Conservation (phyloP, 1,140 invertebrate genomes). For the Colletes gigas region DNA sequence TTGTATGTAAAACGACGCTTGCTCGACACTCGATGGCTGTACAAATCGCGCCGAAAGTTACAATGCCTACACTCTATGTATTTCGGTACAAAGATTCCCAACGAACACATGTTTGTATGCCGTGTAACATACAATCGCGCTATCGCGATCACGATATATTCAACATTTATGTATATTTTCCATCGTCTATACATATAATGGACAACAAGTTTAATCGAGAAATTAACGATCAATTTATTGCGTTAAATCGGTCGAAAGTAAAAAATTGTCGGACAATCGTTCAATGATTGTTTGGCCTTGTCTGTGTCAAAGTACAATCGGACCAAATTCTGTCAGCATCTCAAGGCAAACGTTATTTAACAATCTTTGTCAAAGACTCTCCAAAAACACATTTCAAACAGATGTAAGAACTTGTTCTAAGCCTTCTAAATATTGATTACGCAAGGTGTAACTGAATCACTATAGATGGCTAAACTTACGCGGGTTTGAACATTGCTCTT, state of each 20-base stretch:
- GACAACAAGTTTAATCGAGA: conserved; percentile 2
- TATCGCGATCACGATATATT: conserved; percentile 29
- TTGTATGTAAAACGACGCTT: conserved; percentile 46
- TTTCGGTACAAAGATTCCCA: conserved; percentile 50
- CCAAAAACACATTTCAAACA: background rate
- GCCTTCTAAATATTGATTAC: no score
- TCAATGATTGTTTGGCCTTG: background rate
- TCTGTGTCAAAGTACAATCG: background rate
- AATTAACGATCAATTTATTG: conserved; percentile 21
- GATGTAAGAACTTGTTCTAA: no score
- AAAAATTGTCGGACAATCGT: background rate
- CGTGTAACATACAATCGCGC: conserved; percentile 32
- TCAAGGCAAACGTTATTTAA: no score
- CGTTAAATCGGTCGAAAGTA: background rate
- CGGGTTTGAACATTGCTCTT: no score
- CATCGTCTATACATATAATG: conserved; percentile 1
- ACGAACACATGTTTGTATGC: conserved; percentile 54
- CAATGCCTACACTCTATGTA: conserved; percentile 22
- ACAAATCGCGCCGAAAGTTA: conserved; percentile 38
- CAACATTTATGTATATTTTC: conserved; percentile 41
- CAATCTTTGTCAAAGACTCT: no score
- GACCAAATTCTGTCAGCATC: no score
- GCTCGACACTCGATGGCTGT: conserved; percentile 31
- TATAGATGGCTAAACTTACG: no score
- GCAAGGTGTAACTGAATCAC: no score